A percentile compares a stretch with the other conserved stretches of the same genome.
phyloP scores from a whole-genome alignment of 2,113 vertebrate genomes.

The Hipposideros armiger region DNA sequence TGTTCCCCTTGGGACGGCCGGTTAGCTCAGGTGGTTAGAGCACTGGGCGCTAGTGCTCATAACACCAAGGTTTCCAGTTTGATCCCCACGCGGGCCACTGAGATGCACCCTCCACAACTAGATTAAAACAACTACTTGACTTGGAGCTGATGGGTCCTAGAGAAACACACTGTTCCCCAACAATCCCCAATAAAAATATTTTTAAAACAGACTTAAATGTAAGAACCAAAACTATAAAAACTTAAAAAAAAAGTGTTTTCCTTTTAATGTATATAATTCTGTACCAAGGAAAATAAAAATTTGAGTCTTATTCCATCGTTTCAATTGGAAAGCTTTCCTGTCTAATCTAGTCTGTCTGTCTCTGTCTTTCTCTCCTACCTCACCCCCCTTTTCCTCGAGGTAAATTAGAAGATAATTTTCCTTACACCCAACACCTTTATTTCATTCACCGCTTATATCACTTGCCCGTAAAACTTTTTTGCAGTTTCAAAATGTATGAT shows the following conservation, averaged over 20 bases:
- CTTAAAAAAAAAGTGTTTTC: not conserved
- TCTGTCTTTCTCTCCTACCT: not conserved
- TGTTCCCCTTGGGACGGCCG: not conserved
- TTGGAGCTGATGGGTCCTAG: no score
- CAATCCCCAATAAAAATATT: no score
- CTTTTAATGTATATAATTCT: not conserved
- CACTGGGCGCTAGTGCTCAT: no score
- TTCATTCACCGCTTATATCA: not conserved
- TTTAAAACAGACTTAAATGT: no score
- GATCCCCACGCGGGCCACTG: no score
- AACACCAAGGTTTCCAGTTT: no score
- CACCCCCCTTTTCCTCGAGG: not conserved
- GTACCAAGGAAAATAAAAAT: not conserved
- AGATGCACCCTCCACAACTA: no score
- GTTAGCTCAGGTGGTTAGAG: no score
- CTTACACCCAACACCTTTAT: not conserved
- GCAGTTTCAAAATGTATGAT: not conserved
- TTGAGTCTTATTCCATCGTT: not conserved
- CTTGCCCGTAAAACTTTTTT: not conserved
- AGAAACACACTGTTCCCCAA: no score
- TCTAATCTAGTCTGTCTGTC: not conserved
- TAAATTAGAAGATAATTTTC: not conserved
- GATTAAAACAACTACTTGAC: no score
- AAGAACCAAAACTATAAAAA: no score
- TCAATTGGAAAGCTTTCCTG: not conserved